Base-by-base conservation (phyloP, 1,140 invertebrate genomes). In the Propsilocerus akamusi region DNA sequence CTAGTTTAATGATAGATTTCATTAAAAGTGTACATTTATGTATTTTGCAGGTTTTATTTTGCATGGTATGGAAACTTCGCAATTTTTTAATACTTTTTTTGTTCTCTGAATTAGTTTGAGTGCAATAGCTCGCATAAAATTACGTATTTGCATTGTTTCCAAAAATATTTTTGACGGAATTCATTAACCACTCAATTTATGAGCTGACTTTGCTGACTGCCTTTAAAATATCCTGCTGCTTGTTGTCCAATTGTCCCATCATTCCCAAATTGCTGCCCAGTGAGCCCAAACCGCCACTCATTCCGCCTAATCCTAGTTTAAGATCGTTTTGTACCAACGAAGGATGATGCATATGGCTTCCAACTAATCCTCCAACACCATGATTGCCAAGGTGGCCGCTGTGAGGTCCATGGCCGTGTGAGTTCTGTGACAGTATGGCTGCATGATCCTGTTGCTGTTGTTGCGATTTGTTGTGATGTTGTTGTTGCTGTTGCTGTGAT, bases 401-500 rank as follows among this genome's bases (percentile, higher is more conserved):
- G 22, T 41, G 34, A 7, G 34, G 34, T 41, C 61, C 56, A 47
- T 59, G 57, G 8, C 46, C 48, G 53, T 59, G 59, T 55, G 63
- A 56, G 58, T 64, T 64, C 67, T 72, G 70, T 65, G 70, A 62
- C 52, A 71, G 68, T 59, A 72, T 72, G 48, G 59, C 12, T 52
- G 66, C 63, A 34, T 73, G 72, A 50, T 71, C 75, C 57, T 78
- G 75, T 55, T 77, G 76, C 47, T 73, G 73, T 47, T 76, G 74
- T 57, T 77, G 74, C 53, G 73, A 67, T 52, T 72, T 61, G 30
- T 59, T 58, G 53, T 65, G 62, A 25, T 59, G 53, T 49, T 58
- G 48, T 23, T 59, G 57, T 64, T 68, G 70, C 57, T 78, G 78
- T 63, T 84, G 72, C 63, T 83, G 81, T 50, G 80, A 78, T 62